Evolutionary conservation across 2,888 invertebrate species (phyloP).

Genomic region (Lasioglossum morio): DNA sequence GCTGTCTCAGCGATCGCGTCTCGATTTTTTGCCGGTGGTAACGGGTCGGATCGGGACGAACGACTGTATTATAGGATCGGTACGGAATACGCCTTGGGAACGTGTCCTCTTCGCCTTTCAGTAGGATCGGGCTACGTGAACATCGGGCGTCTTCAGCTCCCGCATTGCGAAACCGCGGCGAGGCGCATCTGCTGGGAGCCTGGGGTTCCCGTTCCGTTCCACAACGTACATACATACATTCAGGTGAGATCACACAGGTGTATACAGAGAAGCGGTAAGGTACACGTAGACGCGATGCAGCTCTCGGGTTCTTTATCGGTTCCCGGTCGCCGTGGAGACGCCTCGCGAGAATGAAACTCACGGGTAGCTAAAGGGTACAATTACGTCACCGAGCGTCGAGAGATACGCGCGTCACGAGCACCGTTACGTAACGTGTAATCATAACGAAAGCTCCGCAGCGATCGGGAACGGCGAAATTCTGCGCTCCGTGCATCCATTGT

Average conservation of each 20-base stretch:
- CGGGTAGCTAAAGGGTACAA: constrained; percentile 51
- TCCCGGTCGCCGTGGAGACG: constrained; percentile 22
- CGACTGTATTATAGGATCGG: constrained; percentile 75
- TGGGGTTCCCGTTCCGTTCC: constrained; percentile 27
- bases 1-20: constrained; percentile 39
- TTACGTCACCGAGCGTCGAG: constrained; percentile 50
- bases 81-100: constrained; percentile 74
- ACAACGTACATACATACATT: background rate
- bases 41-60: constrained; percentile 80
- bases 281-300: background rate
- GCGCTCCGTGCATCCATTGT: constrained; percentile 15
- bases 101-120: constrained; percentile 77
- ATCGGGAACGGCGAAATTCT: constrained; percentile 26
- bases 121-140: constrained; percentile 62
- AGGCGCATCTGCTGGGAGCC: constrained; percentile 56
- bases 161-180: constrained; percentile 60
- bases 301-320: constrained; percentile 13
- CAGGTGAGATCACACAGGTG: background rate
- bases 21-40: constrained; percentile 74
- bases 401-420: constrained; percentile 51
- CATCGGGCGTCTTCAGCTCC: constrained; percentile 66
- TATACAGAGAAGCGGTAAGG: background rate
- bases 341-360: constrained; percentile 32
- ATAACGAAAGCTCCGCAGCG: constrained; percentile 36
- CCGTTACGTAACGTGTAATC: constrained; percentile 44